phyloP scores from a whole-genome alignment of 2,797 vertebrate genomes.

The Bufotes viridis region DNA sequence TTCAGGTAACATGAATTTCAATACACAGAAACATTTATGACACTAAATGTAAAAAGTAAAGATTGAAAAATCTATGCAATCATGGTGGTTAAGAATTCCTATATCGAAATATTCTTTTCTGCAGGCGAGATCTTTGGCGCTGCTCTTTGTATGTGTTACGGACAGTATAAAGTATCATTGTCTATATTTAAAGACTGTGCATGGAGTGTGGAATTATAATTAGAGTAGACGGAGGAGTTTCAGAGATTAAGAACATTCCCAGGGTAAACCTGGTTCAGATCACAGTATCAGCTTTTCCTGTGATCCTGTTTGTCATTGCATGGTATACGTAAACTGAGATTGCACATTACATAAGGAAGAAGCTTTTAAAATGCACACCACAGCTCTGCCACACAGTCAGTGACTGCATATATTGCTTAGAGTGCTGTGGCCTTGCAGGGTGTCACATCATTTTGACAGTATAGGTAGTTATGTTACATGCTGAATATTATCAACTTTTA shows the following conservation, averaged over 20 bases:
- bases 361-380: background rate
- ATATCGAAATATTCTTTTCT: background rate
- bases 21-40: background rate
- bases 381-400: background rate
- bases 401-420: background rate
- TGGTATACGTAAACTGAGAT: conserved; percentile 31
- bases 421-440: background rate
- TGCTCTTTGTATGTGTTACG: conserved; percentile 17
- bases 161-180: conserved; percentile 49
- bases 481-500: background rate
- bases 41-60: background rate
- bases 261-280: conserved; percentile 42
- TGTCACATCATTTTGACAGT: background rate
- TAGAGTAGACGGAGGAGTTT: conserved; percentile 37
- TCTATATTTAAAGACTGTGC: conserved; percentile 54
- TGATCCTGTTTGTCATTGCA: conserved; percentile 38
- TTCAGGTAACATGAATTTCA: background rate
- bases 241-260: conserved; percentile 47
- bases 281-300: conserved; percentile 43
- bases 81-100: background rate
- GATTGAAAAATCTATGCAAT: background rate
- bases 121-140: background rate
- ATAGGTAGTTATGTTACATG: background rate
- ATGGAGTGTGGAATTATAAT: conserved; percentile 51
- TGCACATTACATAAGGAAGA: conserved; percentile 3